phyloP scores from a whole-genome alignment of 1,140 invertebrate genomes.

The Zaprionus camerounensis region DNA sequence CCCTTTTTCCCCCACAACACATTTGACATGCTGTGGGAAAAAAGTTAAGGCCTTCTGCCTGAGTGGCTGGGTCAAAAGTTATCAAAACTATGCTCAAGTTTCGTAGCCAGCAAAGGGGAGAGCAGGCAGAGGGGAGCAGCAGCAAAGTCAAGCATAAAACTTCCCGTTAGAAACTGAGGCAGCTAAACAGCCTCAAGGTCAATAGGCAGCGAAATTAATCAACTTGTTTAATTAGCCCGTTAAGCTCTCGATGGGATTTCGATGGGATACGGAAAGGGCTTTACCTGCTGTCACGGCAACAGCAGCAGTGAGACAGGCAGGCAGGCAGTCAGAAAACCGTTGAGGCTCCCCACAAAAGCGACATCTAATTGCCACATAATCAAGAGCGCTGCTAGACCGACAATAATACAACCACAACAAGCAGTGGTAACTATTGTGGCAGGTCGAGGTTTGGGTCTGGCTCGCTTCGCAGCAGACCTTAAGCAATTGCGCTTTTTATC shows the following conservation, averaged over 20 bases:
- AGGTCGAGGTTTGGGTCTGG: conserved; percentile 11
- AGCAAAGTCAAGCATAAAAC: conserved; percentile 8
- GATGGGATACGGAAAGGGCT: conserved; percentile 1
- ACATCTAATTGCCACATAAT: conserved; percentile 81
- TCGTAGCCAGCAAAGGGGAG: no score
- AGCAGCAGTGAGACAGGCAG: neutral
- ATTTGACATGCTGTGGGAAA: conserved; percentile 52
- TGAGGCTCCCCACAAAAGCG: conserved; percentile 70
- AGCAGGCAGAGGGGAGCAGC: neutral
- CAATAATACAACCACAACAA: conserved; percentile 46
- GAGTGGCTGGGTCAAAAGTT: conserved; percentile 31
- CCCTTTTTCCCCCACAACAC: neutral
- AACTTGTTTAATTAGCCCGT: conserved; percentile 74
- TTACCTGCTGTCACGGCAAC: conserved; percentile 55
- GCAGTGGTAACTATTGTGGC: conserved; percentile 50
- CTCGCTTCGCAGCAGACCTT: conserved; percentile 34
- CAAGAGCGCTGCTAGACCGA: conserved; percentile 36
- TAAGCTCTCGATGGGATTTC: conserved; percentile 62
- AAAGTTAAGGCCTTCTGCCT: conserved; percentile 23
- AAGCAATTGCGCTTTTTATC: conserved; percentile 77
- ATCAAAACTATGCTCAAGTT: conserved; percentile 41
- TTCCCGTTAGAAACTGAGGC: conserved; percentile 4
- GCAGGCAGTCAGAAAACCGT: neutral
- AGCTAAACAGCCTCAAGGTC: conserved; percentile 48
- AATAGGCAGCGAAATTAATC: conserved; percentile 55